These are phyloP conservation scores for Paracentrotus lividus DNA, from an alignment of 53 echinoderm and acorn worm genomes.

Conservation along the genomic window DNA sequence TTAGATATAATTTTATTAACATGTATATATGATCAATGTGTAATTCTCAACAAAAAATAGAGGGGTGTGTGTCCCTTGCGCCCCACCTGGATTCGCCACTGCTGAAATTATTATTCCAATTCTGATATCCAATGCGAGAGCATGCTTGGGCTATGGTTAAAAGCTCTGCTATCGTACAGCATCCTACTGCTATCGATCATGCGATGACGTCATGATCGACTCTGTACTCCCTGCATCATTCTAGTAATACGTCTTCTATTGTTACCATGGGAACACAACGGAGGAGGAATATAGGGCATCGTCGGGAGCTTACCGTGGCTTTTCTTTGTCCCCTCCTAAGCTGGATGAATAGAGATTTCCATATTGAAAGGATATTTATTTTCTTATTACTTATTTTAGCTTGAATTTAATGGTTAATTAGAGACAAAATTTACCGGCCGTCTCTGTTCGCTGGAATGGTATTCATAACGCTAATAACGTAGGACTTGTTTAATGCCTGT, in stretches of 20 bases:
- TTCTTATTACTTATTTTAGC: neutral
- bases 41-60: too few species aligned
- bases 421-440: neutral
- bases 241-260: slow-evolving; percentile 55
- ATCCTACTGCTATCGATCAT: slow-evolving; percentile 39
- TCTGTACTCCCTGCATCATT: slow-evolving; percentile 21
- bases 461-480: neutral
- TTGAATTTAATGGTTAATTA: neutral
- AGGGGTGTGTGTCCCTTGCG: too few species aligned
- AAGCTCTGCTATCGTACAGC: neutral
- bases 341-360: neutral
- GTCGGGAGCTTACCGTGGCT: slow-evolving; percentile 17
- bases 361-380: slow-evolving; percentile 39
- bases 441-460: neutral
- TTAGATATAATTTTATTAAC: too few species aligned
- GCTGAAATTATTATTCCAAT: too few species aligned
- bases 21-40: too few species aligned
- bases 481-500: neutral
- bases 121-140: too few species aligned
- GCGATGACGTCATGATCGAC: slow-evolving; percentile 59
- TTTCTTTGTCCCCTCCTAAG: neutral
- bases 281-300: slow-evolving; percentile 26
- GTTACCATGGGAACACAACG: slow-evolving; percentile 52
- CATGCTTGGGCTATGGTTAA: too few species aligned
- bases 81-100: too few species aligned